Evolutionary conservation across 2,888 invertebrate genomes (phyloP), one percentile per base, ranked within the genome.

Genomic region (Limnephilus rhombicus): DNA sequence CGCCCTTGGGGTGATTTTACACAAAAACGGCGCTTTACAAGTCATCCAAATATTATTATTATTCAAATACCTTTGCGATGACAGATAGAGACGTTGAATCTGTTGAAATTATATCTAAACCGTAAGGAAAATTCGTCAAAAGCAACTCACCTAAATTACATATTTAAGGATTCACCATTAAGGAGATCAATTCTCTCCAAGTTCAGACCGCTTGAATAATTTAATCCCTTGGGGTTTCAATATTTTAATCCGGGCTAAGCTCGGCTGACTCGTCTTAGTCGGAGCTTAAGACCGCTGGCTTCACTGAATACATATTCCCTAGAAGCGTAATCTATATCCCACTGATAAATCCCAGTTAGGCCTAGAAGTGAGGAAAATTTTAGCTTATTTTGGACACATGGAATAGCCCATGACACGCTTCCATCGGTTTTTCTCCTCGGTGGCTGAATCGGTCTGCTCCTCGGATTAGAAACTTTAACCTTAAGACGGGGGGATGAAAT

Each of bases 121-220:
- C 68, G 53, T 68, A 0, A 4, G 2, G 3, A 24, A 68, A 53
- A 5, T 68, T 24, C n/a, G 68, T 68, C 24, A n/a, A 9, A 68
- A 68, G 68, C 24, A 68, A 68, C 68, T 68, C 68, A 68, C 18
- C 24, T 24, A 68, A 68, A 24, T 68, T n/a, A 68, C 68, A 68
- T 68, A 68, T 68, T 68, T 68, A 68, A 68, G 68, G 68, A 68
- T 68, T 68, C 68, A 68, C 68, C 68, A 83, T 31, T 34, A 83
- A 83, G 82, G 13, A 83, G 82, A 83, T 83, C 82, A 37, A 34
- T 83, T 83, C 34, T 83, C 31, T 18, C 82, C 31, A 31, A 83
- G 31, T 83, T 37, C 41, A 85, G 85, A 85, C 45, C 85, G 37
- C 85, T 85, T 45, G 41, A 37, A 85, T 85, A 85, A 37, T 85